A percentile compares a stretch with the other conserved stretches of the same genome.
Conservation (phyloP, 2,113 vertebrate species). For the Stegastes partitus region DNA sequence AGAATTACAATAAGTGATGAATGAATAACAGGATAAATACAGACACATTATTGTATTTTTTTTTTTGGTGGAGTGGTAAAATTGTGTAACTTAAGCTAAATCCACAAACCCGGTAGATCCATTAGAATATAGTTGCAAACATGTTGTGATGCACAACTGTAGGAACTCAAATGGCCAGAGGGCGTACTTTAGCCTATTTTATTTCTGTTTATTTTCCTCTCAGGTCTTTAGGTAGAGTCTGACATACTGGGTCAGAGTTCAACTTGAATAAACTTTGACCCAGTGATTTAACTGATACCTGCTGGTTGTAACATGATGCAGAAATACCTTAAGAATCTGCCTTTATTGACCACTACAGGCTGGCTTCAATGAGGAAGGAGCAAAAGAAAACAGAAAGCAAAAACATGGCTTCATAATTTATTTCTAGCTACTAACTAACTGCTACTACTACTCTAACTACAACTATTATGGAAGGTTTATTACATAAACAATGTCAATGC, state of each 20-base stretch:
- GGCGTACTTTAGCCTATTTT: neutral
- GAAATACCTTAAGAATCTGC: slow-evolving; percentile 7
- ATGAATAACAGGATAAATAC: slow-evolving; percentile 17
- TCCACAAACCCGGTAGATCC: neutral
- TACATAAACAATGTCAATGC: too few species aligned
- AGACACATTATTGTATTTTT: neutral
- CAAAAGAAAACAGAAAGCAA: neutral
- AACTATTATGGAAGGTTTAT: too few species aligned
- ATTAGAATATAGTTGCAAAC: neutral
- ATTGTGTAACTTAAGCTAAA: slow-evolving; percentile 15
- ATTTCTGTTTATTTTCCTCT: neutral
- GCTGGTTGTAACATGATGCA: too few species aligned
- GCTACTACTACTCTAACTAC: too few species aligned
- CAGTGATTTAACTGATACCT: slow-evolving; percentile 8
- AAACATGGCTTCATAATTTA: neutral
- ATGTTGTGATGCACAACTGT: neutral
- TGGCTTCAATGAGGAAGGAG: neutral
- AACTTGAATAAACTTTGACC: slow-evolving; percentile 3
- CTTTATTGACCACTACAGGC: slow-evolving; percentile 5
- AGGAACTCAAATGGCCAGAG: neutral
- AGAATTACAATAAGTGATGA: slow-evolving; percentile 38
- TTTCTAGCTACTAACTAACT: too few species aligned
- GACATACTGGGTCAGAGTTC: slow-evolving; percentile 11
- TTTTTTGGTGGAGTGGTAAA: slow-evolving; percentile 13
- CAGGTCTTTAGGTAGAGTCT: neutral